phyloP scores from a whole-genome alignment of 1,140 invertebrate genomes.

The Popillia japonica region DNA sequence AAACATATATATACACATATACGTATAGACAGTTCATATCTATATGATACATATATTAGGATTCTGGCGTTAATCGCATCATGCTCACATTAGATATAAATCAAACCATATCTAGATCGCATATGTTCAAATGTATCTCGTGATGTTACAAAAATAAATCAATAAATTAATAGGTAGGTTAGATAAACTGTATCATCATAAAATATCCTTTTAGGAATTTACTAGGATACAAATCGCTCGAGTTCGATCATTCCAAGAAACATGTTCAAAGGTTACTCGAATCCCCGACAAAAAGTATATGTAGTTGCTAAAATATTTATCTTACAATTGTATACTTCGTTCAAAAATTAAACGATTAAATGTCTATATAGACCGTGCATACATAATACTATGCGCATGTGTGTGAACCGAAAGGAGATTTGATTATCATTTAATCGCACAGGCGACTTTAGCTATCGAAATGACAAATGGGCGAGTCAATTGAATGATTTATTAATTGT shows the following conservation, averaged over 20 bases:
- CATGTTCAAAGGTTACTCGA: background rate
- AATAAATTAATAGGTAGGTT: background rate
- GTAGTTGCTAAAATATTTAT: constrained; percentile 19
- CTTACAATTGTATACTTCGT: constrained; percentile 1
- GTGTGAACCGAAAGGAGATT: background rate
- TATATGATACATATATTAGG: background rate
- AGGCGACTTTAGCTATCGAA: background rate
- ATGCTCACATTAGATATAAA: background rate
- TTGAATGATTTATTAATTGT: constrained; percentile 24
- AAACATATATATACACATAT: background rate
- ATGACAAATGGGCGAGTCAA: constrained; percentile 8
- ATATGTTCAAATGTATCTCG: background rate
- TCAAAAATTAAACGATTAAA: background rate
- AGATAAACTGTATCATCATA: background rate
- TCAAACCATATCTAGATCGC: background rate
- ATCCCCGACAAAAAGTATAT: background rate
- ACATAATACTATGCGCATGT: background rate
- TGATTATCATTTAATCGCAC: background rate
- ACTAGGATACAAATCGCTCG: background rate
- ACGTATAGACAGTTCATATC: background rate
- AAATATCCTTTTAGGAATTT: background rate
- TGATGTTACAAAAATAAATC: constrained; percentile 19
- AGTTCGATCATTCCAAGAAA: background rate
- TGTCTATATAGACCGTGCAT: background rate
- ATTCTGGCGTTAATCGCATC: background rate